Conservation (phyloP, 2,888 invertebrate species). For the Epirrhoe alternata region DNA sequence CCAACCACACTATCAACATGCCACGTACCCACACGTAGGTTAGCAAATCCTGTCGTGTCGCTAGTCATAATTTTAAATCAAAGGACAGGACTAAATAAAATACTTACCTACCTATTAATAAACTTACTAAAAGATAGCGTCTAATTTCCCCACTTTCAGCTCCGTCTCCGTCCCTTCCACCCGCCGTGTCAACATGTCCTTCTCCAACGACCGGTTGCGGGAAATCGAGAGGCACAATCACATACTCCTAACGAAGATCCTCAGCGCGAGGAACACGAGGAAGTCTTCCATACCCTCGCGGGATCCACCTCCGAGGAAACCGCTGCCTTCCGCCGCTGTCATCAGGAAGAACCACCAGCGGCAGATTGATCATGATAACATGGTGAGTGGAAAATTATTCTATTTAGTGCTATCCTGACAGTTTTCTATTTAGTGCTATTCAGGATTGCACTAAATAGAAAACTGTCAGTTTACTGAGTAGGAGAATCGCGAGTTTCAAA, state of each 20-base stretch:
- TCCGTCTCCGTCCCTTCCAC: conserved; percentile 64
- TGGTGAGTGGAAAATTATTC: conserved; percentile 59
- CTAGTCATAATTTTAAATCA: too few species aligned
- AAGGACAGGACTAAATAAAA: too few species aligned
- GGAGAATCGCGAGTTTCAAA: too few species aligned
- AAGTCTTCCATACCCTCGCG: conserved; percentile 68
- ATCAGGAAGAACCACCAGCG: conserved; percentile 82
- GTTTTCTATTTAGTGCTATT: too few species aligned
- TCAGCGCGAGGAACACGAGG: conserved; percentile 72
- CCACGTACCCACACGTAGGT: too few species aligned
- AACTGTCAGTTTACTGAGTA: too few species aligned
- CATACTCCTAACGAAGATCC: conserved; percentile 84
- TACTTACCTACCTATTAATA: too few species aligned
- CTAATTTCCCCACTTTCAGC: conserved; percentile 49
- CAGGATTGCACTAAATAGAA: too few species aligned
- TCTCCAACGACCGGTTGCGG: conserved; percentile 84
- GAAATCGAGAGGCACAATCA: conserved; percentile 87
- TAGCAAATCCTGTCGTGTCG: too few species aligned
- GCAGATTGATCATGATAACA: conserved; percentile 85
- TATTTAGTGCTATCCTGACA: too few species aligned
- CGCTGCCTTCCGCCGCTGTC: conserved; percentile 76
- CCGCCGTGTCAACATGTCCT: conserved; percentile 80
- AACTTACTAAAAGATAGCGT: too few species aligned
- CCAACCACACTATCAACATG: too few species aligned
- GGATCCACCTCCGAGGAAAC: conserved; percentile 53